Conservation (phyloP, 2,113 vertebrate genomes). For the Willisornis vidua region DNA sequence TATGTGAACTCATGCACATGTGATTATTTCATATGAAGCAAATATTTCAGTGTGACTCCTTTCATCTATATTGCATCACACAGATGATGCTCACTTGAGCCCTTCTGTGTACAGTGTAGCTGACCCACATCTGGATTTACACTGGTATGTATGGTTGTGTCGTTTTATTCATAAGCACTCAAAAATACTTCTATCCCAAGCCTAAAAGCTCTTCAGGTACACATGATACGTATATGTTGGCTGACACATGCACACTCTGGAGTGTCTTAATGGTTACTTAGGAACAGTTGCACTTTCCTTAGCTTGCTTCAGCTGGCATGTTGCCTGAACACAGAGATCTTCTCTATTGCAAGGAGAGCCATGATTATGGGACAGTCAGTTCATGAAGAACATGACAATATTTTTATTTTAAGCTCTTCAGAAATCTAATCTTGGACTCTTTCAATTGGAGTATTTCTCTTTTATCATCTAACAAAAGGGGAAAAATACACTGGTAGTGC, state of each 20-base stretch:
- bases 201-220: background rate
- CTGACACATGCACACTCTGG: background rate
- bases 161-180: background rate
- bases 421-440: background rate
- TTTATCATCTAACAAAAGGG: constrained; percentile 13
- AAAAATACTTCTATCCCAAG: background rate
- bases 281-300: background rate
- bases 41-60: background rate
- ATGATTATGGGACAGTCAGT: background rate
- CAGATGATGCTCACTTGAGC: background rate
- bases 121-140: background rate
- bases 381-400: background rate
- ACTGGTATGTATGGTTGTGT: background rate
- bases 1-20: background rate
- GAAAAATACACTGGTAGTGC: background rate
- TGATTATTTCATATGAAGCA: background rate
- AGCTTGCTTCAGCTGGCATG: background rate
- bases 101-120: background rate
- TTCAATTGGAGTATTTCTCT: background rate
- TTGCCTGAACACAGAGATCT: background rate
- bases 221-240: background rate
- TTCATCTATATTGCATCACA: background rate
- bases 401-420: background rate
- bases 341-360: background rate
- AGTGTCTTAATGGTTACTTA: background rate